A percentile compares a stretch with the other conserved stretches of the same genome.
Evolutionary conservation across 2,113 vertebrate species (phyloP).

Genomic region (Microcebus griseorufus): DNA sequence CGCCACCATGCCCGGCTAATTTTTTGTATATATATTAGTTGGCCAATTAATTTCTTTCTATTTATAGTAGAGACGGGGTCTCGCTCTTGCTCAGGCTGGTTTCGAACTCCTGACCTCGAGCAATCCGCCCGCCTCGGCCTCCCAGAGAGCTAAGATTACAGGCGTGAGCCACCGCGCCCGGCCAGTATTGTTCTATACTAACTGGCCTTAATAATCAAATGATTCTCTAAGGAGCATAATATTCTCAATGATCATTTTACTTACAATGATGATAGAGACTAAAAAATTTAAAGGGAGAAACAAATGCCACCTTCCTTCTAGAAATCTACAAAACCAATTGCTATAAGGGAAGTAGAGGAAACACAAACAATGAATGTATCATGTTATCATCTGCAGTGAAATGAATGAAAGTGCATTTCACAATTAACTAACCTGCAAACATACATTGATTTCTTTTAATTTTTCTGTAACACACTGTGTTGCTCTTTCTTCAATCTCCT

Average conservation of each 20-base stretch:
- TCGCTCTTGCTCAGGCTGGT: too few species aligned
- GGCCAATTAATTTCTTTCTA: too few species aligned
- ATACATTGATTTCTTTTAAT: slow-evolving; percentile 67
- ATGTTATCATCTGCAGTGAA: neutral
- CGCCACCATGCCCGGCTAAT: too few species aligned
- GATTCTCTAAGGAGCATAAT: neutral
- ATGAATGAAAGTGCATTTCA: neutral
- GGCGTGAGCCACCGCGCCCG: too few species aligned
- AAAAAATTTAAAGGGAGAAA: neutral
- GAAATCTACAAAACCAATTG: neutral
- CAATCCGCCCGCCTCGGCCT: too few species aligned
- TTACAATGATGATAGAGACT: neutral
- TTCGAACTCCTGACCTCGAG: too few species aligned
- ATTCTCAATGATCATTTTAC: neutral
- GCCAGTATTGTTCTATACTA: too few species aligned
- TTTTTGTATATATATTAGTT: too few species aligned
- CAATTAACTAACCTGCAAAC: slow-evolving; percentile 90
- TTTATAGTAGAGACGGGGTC: too few species aligned
- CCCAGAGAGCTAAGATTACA: too few species aligned
- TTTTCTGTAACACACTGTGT: slow-evolving; percentile 90
- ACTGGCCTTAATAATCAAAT: neutral
- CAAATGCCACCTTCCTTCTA: neutral
- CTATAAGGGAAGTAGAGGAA: neutral
- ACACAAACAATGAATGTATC: too few species aligned
- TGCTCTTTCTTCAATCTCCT: slow-evolving; percentile 88